Evolutionary conservation across 2,888 invertebrate genomes (phyloP), one percentile per base, ranked within the genome.

Genomic region (Anarsia innoxiella): DNA sequence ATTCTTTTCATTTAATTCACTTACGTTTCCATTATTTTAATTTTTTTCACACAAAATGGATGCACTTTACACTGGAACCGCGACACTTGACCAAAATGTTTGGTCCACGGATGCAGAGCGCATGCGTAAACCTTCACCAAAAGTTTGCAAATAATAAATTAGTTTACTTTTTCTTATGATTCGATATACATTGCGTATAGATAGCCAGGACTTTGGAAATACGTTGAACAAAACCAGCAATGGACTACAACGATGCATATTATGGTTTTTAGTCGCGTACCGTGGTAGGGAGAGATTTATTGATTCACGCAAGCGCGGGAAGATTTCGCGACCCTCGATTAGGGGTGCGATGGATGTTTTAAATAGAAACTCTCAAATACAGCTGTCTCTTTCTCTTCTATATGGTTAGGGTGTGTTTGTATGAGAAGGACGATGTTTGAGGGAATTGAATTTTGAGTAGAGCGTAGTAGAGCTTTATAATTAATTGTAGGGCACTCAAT

Each of bases 241-340:
- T 69, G 69, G 45, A 58, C 46, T 9, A 1, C 5, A 2, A 26
- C n/a, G n/a, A n/a, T 32, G 13, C 2, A 6, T 4, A 12, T 1
- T 11, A 13, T 23, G 36, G 37, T n/a, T n/a, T n/a, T n/a, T 36
- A 30, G 14, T 34, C 1, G 12, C n/a, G 32, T 45, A 40, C 26
- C 45, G 28, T 55, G 47, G 51, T 72, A 52, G 36, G 31, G 52
- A 59, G 50, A 31, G 47, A 31, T 49, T 60, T 82, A 83, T 83
- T 68, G 83, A 83, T 83, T 75, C 59, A 64, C 83, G 83, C 77
- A 77, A 53, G 83, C 83, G 83, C 74, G 60, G 49, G 54, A 57
- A 55, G 48, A 59, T 59, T 65, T 70, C 49, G 56, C 65, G 56
- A 57, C 68, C 67, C 67, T 59, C 45, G 43, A 45, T 49, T 47